Evolutionary conservation across 2,113 vertebrate genomes (phyloP).

Genomic region (Regulus satrapa): DNA sequence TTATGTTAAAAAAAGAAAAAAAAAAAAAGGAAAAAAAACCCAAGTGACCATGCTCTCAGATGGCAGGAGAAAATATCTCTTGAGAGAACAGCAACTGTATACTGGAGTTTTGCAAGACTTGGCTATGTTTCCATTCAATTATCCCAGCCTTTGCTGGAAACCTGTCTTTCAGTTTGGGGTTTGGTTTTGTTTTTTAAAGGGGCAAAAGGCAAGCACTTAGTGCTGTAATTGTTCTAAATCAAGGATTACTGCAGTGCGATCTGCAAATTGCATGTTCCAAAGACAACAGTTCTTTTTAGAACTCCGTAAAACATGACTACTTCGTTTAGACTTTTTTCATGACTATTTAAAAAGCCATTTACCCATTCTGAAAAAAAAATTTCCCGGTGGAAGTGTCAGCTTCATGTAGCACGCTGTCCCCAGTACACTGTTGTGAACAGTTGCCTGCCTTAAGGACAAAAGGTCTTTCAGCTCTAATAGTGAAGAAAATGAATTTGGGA

Average conservation of each 20-base stretch:
- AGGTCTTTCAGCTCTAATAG: neutral
- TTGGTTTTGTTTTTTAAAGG: neutral
- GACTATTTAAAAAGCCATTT: neutral
- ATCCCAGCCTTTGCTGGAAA: conserved; percentile 33
- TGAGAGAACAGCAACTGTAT: neutral
- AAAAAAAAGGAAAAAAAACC: neutral
- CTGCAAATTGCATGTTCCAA: conserved; percentile 20
- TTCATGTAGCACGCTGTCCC: neutral
- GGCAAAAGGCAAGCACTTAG: neutral
- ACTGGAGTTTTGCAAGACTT: neutral
- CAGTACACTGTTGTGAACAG: neutral
- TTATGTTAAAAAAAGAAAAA: neutral
- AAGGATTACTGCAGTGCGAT: neutral
- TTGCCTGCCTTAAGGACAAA: neutral
- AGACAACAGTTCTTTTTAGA: neutral
- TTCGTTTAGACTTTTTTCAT: neutral
- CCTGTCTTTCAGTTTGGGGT: neutral
- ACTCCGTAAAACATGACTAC: neutral
- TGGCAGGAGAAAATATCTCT: neutral
- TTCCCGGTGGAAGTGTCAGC: neutral
- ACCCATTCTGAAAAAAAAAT: neutral
- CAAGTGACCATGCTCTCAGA: neutral
- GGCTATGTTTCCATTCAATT: neutral
- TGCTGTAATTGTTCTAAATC: conserved; percentile 31
- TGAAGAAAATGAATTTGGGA: neutral